Evolutionary conservation across 2,797 vertebrate species (phyloP), one percentile per base, ranked within the genome.

Genomic region (Chromis chromis): DNA sequence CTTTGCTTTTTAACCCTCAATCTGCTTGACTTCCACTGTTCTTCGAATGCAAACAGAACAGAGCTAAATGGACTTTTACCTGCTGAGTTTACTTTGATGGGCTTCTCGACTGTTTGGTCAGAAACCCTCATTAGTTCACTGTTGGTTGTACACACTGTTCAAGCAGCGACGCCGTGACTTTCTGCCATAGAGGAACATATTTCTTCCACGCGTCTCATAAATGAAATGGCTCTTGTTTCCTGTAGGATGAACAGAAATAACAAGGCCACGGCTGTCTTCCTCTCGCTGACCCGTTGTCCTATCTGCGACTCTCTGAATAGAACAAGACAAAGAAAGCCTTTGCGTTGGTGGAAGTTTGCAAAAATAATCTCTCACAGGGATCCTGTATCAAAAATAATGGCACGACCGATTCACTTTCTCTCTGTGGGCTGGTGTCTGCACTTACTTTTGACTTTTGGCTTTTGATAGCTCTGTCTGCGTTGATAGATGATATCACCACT

Each of bases 221-320:
- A 72, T 50, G 27, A 78, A 78, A 70, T 14, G 49, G 28, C 60
- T 74, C 59, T 59, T 17, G 82, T 88, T 86, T 90, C 79, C 86
- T 86, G 84, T 60, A 87, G 78, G 81, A 86, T 81, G 86, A 82
- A 36, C 90, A 85, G 86, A 89, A 90, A 89, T 89, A 91, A 88
- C 89, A 70, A 88, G 78, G 89, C 69, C 77, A 53, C 31, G 66
- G 76, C 86, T 75, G 66, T 74, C 81, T 86, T 79, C 73, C 63
- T 65, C 70, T 52, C 6, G 5, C 76, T 79, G 79, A 86, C 85
- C 84, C 31, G 65, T 65, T 54, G 25, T 88, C 81, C 79, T 54
- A 28, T 60, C 76, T 5, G 71, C 17, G 10, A 53, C 58, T 56
- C 70, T 64, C 54, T 54, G 83, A 90, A 83, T 74, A 88, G 70